Evolutionary conservation across 2,113 vertebrate genomes (phyloP).

Genomic region (Noturus placidus): DNA sequence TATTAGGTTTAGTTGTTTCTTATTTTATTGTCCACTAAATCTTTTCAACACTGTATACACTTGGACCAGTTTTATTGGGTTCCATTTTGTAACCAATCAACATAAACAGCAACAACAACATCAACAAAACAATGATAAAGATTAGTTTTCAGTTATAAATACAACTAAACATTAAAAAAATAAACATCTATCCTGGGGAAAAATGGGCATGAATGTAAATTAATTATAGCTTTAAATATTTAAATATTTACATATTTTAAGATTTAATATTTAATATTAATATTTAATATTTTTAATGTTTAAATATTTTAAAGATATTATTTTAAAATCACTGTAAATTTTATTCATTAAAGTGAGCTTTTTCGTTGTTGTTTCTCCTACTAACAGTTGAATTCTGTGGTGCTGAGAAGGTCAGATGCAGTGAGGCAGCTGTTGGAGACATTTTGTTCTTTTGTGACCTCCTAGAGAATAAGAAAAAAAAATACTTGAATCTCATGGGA

Average conservation of each 20-base stretch:
- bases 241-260: too few species aligned
- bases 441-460: not conserved
- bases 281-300: too few species aligned
- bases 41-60: not conserved
- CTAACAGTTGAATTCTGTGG: not conserved
- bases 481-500: not conserved
- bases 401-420: not conserved
- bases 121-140: not conserved
- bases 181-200: not conserved
- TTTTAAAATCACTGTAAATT: not conserved
- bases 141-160: not conserved
- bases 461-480: not conserved
- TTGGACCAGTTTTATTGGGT: not conserved
- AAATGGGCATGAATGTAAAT: not conserved
- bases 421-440: not conserved
- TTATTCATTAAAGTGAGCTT: not conserved
- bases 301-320: too few species aligned
- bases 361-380: not conserved
- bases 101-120: not conserved
- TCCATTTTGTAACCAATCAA: not conserved
- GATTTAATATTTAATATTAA: too few species aligned
- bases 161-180: not conserved
- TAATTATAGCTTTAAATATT: not conserved
- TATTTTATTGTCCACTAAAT: not conserved
- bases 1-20: not conserved